Evolutionary conservation across 2,113 vertebrate genomes (phyloP).

Genomic region (Mirounga angustirostris): DNA sequence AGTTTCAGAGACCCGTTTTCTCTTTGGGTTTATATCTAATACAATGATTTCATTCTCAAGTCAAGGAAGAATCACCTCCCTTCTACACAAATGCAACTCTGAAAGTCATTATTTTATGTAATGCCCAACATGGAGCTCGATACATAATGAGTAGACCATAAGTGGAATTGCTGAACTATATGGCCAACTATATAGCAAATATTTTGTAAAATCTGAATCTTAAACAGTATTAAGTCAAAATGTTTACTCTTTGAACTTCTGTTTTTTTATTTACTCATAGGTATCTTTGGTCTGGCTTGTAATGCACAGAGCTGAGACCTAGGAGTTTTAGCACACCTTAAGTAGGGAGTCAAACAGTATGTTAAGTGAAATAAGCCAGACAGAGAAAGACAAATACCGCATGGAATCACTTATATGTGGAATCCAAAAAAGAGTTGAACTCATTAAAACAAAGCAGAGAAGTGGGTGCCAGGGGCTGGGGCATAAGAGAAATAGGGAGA

Average conservation of each 20-base stretch:
- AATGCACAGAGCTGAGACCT: background rate
- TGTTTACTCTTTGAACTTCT: conserved; percentile 8
- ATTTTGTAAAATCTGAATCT: conserved; percentile 7
- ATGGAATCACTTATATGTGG: background rate
- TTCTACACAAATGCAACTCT: background rate
- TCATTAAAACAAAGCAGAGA: background rate
- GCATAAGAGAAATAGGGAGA: background rate
- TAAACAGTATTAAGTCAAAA: conserved; percentile 26
- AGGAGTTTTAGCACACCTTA: background rate
- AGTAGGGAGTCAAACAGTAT: background rate
- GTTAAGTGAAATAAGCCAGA: conserved; percentile 9
- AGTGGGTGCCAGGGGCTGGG: background rate
- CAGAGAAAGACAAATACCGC: background rate
- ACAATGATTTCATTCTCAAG: background rate
- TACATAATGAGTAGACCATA: background rate
- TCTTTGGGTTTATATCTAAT: background rate
- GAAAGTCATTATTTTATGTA: background rate
- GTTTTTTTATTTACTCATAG: background rate
- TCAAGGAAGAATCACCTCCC: background rate
- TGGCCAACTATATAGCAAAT: background rate
- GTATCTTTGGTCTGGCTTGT: background rate
- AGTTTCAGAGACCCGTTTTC: background rate
- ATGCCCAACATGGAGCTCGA: background rate
- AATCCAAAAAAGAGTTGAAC: background rate
- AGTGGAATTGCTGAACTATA: background rate